Conservation (phyloP, 2,113 vertebrate species). For the Onychostruthus taczanowskii region DNA sequence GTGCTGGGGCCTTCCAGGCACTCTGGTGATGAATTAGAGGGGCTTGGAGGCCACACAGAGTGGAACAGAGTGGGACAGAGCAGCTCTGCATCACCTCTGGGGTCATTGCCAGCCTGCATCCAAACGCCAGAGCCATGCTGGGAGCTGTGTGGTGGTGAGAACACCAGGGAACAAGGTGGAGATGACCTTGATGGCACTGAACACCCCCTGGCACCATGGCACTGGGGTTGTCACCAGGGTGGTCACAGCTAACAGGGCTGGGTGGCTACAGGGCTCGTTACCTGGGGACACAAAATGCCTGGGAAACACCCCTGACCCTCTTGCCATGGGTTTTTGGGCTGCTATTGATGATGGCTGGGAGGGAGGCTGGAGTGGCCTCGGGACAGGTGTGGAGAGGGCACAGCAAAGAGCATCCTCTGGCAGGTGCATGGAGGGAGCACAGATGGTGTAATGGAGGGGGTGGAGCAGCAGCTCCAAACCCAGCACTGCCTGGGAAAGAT, state of each 20-base stretch:
- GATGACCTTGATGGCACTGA: not conserved
- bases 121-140: rapidly evolving
- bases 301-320: not conserved
- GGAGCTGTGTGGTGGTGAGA: not conserved
- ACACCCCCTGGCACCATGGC: not conserved
- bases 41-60: not conserved
- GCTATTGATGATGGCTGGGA: not conserved
- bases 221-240: not conserved
- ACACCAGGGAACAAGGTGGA: not conserved
- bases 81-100: not conserved
- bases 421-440: not conserved
- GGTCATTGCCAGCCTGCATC: rapidly evolving
- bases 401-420: not conserved
- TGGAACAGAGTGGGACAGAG: not conserved
- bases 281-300: not conserved
- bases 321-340: not conserved
- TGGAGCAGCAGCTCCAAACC: not conserved
- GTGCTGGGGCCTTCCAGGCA: not conserved
- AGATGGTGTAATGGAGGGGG: not conserved
- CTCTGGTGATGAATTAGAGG: not conserved
- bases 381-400: not conserved
- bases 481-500: not conserved
- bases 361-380: rapidly evolving
- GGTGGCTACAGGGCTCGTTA: not conserved
- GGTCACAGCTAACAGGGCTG: not conserved